Conservation (phyloP, 2,113 vertebrate species). For the Neolamprologus sp. region DNA sequence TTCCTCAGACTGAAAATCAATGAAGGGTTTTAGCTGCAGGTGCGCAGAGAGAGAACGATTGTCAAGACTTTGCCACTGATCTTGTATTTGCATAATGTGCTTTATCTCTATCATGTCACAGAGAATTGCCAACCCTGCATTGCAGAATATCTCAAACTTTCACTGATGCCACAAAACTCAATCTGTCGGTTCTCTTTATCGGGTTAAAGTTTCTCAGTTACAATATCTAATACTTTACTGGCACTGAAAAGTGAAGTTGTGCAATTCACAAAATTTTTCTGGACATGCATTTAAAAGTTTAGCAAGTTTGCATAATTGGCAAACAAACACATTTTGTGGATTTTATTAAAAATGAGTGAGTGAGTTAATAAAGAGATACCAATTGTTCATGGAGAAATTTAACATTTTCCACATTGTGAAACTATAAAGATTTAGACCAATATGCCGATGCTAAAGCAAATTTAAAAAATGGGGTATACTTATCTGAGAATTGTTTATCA, state of each 20-base stretch:
- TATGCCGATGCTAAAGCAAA: background rate
- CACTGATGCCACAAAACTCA: background rate
- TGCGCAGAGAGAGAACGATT: background rate
- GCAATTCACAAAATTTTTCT: background rate
- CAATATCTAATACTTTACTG: background rate
- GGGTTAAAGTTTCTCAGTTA: background rate
- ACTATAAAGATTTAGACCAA: background rate
- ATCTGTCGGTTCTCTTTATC: background rate
- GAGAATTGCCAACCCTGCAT: background rate
- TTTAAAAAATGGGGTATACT: background rate
- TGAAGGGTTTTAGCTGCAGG: constrained; percentile 38
- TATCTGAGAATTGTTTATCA: background rate
- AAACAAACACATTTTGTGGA: background rate
- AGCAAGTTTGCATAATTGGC: background rate
- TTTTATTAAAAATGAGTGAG: background rate
- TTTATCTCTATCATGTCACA: constrained; percentile 22
- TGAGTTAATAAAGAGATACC: background rate
- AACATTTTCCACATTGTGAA: background rate
- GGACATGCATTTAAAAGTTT: background rate
- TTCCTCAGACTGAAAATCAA: constrained; percentile 29
- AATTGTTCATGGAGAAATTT: background rate
- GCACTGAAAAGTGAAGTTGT: background rate
- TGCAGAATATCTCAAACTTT: background rate
- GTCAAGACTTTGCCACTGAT: constrained; percentile 1
- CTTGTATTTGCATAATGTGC: constrained; percentile 26